Evolutionary conservation across 2,888 invertebrate species (phyloP).

Genomic region (Lochmaea crataegi): DNA sequence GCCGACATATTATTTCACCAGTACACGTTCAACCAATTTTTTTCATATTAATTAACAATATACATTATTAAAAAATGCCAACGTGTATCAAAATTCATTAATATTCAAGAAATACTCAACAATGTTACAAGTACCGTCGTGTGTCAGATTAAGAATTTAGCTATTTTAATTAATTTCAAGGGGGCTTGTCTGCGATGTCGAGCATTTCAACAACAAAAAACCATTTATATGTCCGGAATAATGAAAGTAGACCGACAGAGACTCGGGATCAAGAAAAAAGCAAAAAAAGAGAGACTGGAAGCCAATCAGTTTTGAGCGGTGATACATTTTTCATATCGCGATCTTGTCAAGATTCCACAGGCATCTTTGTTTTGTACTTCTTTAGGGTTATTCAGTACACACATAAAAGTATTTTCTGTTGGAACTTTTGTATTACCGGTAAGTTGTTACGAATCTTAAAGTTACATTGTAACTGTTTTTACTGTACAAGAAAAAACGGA

Average conservation of each 20-base stretch:
- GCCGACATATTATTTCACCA: too few relatives aligned
- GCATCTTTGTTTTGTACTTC: slow-evolving; percentile 58
- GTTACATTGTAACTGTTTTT: slow-evolving; percentile 5
- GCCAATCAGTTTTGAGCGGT: slow-evolving; percentile 58
- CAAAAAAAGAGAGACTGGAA: slow-evolving; percentile 46
- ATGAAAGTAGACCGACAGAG: slow-evolving; percentile 55
- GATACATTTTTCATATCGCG: slow-evolving; percentile 64
- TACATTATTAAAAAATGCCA: slow-evolving; percentile 12
- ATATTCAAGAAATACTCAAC: slow-evolving; percentile 26
- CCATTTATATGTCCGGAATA: slow-evolving; percentile 54
- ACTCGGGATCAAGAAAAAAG: slow-evolving; percentile 38
- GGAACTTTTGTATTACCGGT: background rate
- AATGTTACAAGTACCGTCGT: slow-evolving; percentile 34
- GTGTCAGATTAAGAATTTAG: slow-evolving; percentile 45
- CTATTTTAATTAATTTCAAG: slow-evolving; percentile 55
- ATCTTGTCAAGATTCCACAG: slow-evolving; percentile 60
- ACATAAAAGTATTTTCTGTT: slow-evolving; percentile 24
- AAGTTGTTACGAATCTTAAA: background rate
- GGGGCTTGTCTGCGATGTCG: slow-evolving; percentile 47
- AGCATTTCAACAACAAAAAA: slow-evolving; percentile 51
- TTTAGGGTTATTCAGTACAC: slow-evolving; percentile 40
- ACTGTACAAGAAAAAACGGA: background rate
- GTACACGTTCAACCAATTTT: too few relatives aligned
- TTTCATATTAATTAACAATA: too few relatives aligned
- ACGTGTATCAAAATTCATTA: slow-evolving; percentile 20